Evolutionary conservation across 2,888 invertebrate genomes (phyloP), one percentile per base, ranked within the genome.

Genomic region (Hyposoter dolosus): DNA sequence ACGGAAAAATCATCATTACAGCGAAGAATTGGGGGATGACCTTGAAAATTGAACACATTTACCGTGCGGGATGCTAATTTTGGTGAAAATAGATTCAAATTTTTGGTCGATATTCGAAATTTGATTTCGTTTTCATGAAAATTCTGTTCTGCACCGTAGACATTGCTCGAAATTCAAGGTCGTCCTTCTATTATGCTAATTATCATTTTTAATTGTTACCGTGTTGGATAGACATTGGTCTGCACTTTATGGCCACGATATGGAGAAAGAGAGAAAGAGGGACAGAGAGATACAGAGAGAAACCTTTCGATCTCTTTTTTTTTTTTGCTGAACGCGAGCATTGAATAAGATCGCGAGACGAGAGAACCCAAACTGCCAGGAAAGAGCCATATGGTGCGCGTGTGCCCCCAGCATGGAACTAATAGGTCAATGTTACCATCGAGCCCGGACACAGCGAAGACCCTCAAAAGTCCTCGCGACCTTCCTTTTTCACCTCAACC

Each of bases 371-470:
- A 60, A 76, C 47, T 71, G 75, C 60, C 65, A 68, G 45, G 43
- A 50, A 47, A 72, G 45, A 32, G 75, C 90, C 92, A 92, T 92
- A 92, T 92, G 92, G 92, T 40, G 90, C 89, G 89, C 91, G 92
- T 91, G 92, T 91, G 92, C 92, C 92, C 92, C 93, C 92, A 88
- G 90, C 90, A 90, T 90, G 92, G 92, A 92, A 93, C 88, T 93
- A 93, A 92, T 92, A 89, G 89, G 91, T 89, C 90, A 90, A 63
- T 88, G 86, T 92, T 91, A 90, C 90, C 82, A 69, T 69, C 83
- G 19, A 50, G 43, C 56, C 66, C 56, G 77, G 60, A 28, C 45
- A 65, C 47, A 23, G 78, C 78, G 80, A 86, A 86, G 85, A 86
- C 83, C 85, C 83, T 86, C 68, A 50, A 80, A 69, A 79, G 53